Evolutionary conservation across 30 jellyfish, hydroid and myxozoan genomes (phyloP), one percentile per base, ranked within the genome.

Genomic region (Nemopilema nomurai): DNA sequence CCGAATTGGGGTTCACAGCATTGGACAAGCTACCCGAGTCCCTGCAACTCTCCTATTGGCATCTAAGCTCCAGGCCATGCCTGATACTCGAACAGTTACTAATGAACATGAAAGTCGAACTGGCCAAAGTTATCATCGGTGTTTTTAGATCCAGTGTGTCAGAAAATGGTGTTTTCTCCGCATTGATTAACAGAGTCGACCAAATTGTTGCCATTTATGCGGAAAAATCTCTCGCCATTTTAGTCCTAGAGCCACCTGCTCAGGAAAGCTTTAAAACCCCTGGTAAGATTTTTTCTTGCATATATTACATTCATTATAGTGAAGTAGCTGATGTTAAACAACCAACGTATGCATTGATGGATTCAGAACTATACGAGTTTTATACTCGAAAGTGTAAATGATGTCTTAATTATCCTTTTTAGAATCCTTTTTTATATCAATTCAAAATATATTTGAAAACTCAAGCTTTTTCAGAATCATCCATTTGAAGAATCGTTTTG

Each of bases 81-180:
- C 81, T 93, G 1, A 69, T 93, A 31, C 65, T 93, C 27, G 97
- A 93, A 72, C 98, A 93, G 97, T 75, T 93, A 31, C 73, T 93
- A 16, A 82, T 93, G 98, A 93, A 93, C 82, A 74, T 89, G 93
- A 88, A 93, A 62, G 89, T 93, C 22, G 91, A 82, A 28, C 74
- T 73, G 13, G 98, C 98, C 4, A 83, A 53, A 52, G 62, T 8
- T 62, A 95, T 93, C 16, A 68, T 85, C 0, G 91, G 74, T 29
- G 29, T 62, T 49, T 73, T 74, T 51, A 71, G 89, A 49, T 64
- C 23, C 32, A 79, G 67, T 25, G 26, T 67, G 8, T 53, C 27
- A 0, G 62, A 86, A 20, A 88, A 86, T 27, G 80, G 82, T 22
- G 76, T 81, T 31, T 57, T 85, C 9, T 18, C 82, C 1, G n/a